Evolutionary conservation across 2,797 vertebrate genomes (phyloP), one percentile per base, ranked within the genome.

Genomic region (Tokudaia muenninki): DNA sequence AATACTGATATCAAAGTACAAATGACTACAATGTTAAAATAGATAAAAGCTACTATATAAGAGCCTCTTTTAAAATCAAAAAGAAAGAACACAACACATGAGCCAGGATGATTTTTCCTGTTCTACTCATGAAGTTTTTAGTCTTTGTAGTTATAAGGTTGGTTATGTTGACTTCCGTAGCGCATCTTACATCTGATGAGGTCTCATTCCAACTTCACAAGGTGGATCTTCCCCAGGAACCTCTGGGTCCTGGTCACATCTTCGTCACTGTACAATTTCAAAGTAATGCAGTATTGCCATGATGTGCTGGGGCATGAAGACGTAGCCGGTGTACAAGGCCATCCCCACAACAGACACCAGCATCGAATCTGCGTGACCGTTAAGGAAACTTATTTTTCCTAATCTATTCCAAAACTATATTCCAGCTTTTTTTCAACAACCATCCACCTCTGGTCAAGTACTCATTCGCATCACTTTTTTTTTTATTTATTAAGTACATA

Each of bases 221-320:
- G 91, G 96, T 94, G 89, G 14, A 92, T 98, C 98, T 98, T 98
- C 97, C 94, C 92, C 50, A 91, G 95, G 96, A 96, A 93, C 90
- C 86, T 97, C 97, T 96, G n/a, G 95, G 93, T 97, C 97, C 94
- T 55, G 96, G 78, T 97, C 96, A 83, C n/a, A 88, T 0, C 7
- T 90, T 97, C 94, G 95, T 99, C 99, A 99, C 24, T 99, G 99
- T 96, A 99, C 98, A 41, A 99, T 98, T 98, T 99, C 99, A 65
- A 99, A 99, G 99, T 99, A 99, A 98, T 99, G 99, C 97, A 99
- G 97, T 97, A 99, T 99, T 0, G 99, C 99, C 99, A 99, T 99
- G 98, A 99, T 99, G 99, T 99, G 99, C 98, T 99, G 99, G 50
- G 99, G 99, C 99, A 99, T 99, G 98, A 99, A 99, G 97, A 99